phyloP scores from a whole-genome alignment of 2,113 vertebrate species.

The Malurus alboscapulatus region DNA sequence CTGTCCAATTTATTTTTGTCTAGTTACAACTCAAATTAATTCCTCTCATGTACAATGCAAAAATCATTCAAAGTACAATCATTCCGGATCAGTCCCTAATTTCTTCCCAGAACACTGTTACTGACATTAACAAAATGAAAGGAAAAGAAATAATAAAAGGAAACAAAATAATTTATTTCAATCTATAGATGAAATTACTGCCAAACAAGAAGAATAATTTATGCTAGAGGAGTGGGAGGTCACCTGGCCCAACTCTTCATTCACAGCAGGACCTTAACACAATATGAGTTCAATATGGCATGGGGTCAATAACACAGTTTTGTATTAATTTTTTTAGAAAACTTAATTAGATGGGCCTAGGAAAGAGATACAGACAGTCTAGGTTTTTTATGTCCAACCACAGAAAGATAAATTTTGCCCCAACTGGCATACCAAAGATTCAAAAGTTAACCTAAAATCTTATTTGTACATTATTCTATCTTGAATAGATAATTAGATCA shows the following conservation, averaged over 20 bases:
- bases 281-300: not conserved
- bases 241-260: not conserved
- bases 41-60: not conserved
- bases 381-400: not conserved
- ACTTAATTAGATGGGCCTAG: not conserved
- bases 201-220: constrained; percentile 8
- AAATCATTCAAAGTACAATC: not conserved
- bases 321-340: not conserved
- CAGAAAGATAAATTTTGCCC: not conserved
- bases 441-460: not conserved
- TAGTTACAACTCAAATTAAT: not conserved
- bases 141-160: not conserved
- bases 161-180: not conserved
- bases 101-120: not conserved
- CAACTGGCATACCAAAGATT: not conserved
- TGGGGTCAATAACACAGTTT: constrained; percentile 10
- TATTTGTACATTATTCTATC: not conserved
- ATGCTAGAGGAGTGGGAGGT: not conserved
- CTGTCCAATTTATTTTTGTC: not conserved
- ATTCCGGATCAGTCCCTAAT: not conserved
- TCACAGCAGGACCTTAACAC: not conserved
- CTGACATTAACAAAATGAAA: not conserved
- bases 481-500: not conserved
- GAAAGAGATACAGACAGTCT: not conserved
- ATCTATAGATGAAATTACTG: not conserved